These are phyloP conservation scores for Setipinna tenuifilis DNA, from an alignment of 2,797 vertebrate genomes.

Conservation along the genomic window DNA sequence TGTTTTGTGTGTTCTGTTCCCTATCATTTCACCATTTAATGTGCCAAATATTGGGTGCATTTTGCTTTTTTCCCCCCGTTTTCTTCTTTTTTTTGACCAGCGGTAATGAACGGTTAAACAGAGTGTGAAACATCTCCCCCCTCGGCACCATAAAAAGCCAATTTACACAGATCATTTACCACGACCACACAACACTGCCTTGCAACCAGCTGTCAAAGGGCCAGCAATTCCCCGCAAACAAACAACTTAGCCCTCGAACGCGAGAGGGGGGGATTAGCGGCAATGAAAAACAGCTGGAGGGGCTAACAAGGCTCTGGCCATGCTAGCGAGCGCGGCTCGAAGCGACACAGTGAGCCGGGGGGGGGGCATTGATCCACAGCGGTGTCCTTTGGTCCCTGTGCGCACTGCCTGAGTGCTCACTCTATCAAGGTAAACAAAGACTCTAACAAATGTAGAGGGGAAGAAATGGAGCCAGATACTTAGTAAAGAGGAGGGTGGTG, in stretches of 20 bases:
- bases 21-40: slow-evolving; percentile 27
- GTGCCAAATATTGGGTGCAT: slow-evolving; percentile 45
- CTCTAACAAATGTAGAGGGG: background rate
- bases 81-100: slow-evolving; percentile 55
- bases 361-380: slow-evolving; percentile 39
- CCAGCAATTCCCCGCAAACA: slow-evolving; percentile 42
- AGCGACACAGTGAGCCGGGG: slow-evolving; percentile 25
- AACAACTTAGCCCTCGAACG: slow-evolving; percentile 47
- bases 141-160: slow-evolving; percentile 65
- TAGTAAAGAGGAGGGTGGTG: background rate
- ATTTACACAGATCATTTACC: slow-evolving; percentile 73
- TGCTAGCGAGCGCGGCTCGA: slow-evolving; percentile 25
- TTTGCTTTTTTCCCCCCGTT: slow-evolving; percentile 45
- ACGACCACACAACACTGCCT: slow-evolving; percentile 38
- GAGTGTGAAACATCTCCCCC: slow-evolving; percentile 68
- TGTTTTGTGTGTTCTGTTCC: background rate
- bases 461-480: background rate
- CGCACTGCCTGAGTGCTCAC: slow-evolving; percentile 30
- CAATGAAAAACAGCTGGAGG: slow-evolving; percentile 15
- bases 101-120: slow-evolving; percentile 67
- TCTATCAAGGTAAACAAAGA: slow-evolving; percentile 32
- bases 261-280: background rate
- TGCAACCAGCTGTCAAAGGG: slow-evolving; percentile 46
- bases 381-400: slow-evolving; percentile 41
- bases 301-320: background rate